Base-by-base conservation (phyloP, 2,888 invertebrate species). In the Fragum whitleyi region DNA sequence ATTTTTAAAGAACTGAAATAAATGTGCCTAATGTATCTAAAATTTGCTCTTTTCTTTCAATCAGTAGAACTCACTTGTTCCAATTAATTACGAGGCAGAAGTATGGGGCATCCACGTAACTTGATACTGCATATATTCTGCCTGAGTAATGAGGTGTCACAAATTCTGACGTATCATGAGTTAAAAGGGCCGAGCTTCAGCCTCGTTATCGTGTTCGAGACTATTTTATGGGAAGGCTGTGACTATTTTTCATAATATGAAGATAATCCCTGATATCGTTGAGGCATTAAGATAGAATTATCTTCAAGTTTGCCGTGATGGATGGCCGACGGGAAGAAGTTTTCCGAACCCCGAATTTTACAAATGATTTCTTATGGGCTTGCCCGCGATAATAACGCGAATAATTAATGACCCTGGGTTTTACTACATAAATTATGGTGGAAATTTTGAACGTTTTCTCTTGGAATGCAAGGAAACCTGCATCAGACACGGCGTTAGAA, bases 141-240 rank as follows among this genome's bases (percentile, higher is more conserved):
- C 16, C 70, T 77, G 85, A 85, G 79, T 85, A 85, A 85, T 85
- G 85, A 80, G 74, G 62, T 85, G 85, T 80, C 85, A 85, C 80
- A 67, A 32, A 36, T 55, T 74, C 62, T 82, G 82, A 82, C 79
- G 81, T 74, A 47, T 82, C 74, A 61, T 74, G 75, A 85, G 79
- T 79, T 61, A 42, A 70, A 59, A 75, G 72, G 76, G 65, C 65
- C 65, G 65, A 42, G 65, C 39, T 42, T 16, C 65, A 78, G 75
- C 73, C 67, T 28, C 61, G 65, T 77, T 82, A 85, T 85, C 85
- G 62, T 85, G 85, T 77, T 79, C 76, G 55, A 76, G 79, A 36
- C 70, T 83, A 79, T 68, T 85, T 85, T 85, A 85, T 85, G 81
- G 77, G 36, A 76, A 78, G 80, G 80, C 85, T 82, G 85, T 85